Conservation (phyloP, 1,140 invertebrate genomes). For the Drosophila tsacasi region DNA sequence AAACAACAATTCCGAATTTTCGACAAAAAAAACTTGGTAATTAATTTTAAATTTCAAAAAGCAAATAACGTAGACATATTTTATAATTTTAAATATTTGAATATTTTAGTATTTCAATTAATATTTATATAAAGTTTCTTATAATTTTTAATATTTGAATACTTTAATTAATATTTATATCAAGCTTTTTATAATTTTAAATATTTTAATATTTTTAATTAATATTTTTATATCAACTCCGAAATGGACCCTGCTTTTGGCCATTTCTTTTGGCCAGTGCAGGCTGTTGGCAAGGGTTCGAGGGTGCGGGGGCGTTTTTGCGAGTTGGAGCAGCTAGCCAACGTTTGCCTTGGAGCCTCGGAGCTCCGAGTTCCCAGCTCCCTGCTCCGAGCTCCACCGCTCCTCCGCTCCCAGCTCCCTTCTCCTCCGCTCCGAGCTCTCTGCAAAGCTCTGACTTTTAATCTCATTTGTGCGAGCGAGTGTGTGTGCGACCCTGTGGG, state of each 20-base stretch:
- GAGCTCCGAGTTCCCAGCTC: constrained; percentile 1
- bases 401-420: not conserved
- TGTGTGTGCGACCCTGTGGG: constrained; percentile 13
- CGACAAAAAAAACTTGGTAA: not conserved
- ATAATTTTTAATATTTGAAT: not conserved
- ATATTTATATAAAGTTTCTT: not conserved
- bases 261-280: not conserved
- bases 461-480: constrained; percentile 63
- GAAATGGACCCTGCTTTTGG: not conserved
- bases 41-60: not conserved
- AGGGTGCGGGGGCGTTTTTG: constrained; percentile 29
- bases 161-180: too few species aligned
- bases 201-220: not conserved
- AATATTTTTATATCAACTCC: too few species aligned
- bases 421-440: constrained; percentile 1
- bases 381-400: not conserved
- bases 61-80: not conserved
- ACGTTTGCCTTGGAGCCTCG: constrained; percentile 18
- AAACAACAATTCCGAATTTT: not conserved
- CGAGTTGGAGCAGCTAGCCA: constrained; percentile 27
- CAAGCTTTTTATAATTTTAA: too few species aligned
- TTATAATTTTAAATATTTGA: not conserved
- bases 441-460: constrained; percentile 68
- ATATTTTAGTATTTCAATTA: too few species aligned
- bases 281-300: constrained; percentile 13